Evolutionary conservation across 2,797 vertebrate species (phyloP).

Genomic region (Hemibagrus guttatus): DNA sequence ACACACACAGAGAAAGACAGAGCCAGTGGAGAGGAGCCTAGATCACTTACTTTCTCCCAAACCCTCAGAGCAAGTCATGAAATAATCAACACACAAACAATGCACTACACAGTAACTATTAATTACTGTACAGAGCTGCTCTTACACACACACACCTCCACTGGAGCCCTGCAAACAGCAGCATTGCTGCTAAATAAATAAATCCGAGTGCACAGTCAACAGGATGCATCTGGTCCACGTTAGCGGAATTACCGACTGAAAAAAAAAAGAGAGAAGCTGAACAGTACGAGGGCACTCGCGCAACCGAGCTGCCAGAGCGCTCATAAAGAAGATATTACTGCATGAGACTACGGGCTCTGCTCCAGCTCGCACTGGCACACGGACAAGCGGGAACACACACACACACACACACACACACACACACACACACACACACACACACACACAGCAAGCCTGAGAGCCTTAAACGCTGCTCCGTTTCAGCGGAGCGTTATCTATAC

Average conservation of each 20-base stretch:
- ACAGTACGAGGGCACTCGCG: slow-evolving; percentile 53
- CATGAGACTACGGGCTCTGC: slow-evolving; percentile 39
- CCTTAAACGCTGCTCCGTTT: not conserved
- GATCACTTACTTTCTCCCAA: not conserved
- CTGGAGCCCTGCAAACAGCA: slow-evolving; percentile 20
- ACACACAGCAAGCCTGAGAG: not conserved
- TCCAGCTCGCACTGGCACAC: slow-evolving; percentile 33
- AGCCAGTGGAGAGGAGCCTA: not conserved
- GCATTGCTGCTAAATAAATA: slow-evolving; percentile 49
- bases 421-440: slow-evolving; percentile 9
- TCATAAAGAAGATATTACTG: slow-evolving; percentile 55
- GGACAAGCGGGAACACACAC: slow-evolving; percentile 31
- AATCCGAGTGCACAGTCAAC: slow-evolving; percentile 52
- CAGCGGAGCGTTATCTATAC: not conserved
- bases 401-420: slow-evolving; percentile 15
- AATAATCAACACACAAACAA: slow-evolving; percentile 13
- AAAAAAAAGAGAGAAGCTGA: slow-evolving; percentile 26
- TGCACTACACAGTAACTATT: slow-evolving; percentile 18
- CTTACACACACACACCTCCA: not conserved
- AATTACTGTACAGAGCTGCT: slow-evolving; percentile 22
- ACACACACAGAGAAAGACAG: not conserved
- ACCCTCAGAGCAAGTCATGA: not conserved
- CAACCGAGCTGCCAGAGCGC: slow-evolving; percentile 46
- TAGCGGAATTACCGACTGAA: slow-evolving; percentile 47
- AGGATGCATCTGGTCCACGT: slow-evolving; percentile 58